Base-by-base conservation (phyloP, 2,797 vertebrate species). In the Galagoides demidoff region DNA sequence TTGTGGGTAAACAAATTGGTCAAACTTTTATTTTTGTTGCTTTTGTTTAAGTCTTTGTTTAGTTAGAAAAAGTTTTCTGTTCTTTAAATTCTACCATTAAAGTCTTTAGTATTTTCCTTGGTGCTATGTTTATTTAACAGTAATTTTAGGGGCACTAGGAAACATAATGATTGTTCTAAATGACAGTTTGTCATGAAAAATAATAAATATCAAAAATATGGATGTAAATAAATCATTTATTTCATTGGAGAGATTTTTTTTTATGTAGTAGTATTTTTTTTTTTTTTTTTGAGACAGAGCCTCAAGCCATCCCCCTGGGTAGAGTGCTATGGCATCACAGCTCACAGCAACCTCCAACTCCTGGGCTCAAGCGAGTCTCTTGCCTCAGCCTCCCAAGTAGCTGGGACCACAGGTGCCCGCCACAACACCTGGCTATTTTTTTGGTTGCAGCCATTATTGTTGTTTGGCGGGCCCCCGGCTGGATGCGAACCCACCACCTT, bases 1-100 rank as follows among this genome's bases (percentile, higher is more conserved):
- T 95, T 86, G 5, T 84, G 5, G 22, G 39, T 86, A 90, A 83
- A 77, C 5, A 85, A 92, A 85, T 73, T 23, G 73, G 27, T 29
- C 19, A 34, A 57, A 43, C 27, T 63, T 73, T 64, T 88, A 52
- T 37, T 89, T 71, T 71, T 64, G 23, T 55, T 90, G 39, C 43
- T 89, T 96, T 93, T 90, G 22, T 8, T 82, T 59, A 95, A 64
- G 2, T 89, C 63, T 73, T 16, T 68, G 19, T 89, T 92, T 83
- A 88, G 45, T 64, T 96, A 68, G 11, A n/a, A 85, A 71, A 59
- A 22, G 0, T 87, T 73, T 92, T 22, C n/a, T 89, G 4, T 78
- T 31, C 85, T 90, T 95, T 57, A 92, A 76, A 82, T 89, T 91
- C 20, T 22, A 63, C 37, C 87, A 71, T 25, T 52, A 91, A 92